phyloP scores from a whole-genome alignment of 2,113 vertebrate genomes.

The Triplophysa dalaica region DNA sequence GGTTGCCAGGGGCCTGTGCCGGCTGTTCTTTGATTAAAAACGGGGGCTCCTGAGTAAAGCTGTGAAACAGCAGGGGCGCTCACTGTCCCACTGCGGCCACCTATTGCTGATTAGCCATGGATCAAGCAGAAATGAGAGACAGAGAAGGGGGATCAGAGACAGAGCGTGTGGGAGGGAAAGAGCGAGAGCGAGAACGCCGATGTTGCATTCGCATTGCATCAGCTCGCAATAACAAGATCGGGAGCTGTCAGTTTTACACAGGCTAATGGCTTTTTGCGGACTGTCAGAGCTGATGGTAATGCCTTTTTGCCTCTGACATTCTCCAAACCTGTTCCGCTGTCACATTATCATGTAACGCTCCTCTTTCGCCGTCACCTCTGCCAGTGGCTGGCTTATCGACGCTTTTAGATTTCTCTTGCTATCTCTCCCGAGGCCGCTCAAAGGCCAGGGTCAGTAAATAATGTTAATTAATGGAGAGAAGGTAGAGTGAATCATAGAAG shows the following conservation, averaged over 20 bases:
- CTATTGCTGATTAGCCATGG: slow-evolving; percentile 51
- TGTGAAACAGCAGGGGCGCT: slow-evolving; percentile 37
- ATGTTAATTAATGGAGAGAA: slow-evolving; percentile 45
- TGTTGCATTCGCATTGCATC: slow-evolving; percentile 62
- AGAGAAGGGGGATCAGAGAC: slow-evolving; percentile 10
- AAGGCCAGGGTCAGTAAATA: slow-evolving; percentile 32
- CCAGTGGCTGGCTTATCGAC: not conserved
- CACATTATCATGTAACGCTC: slow-evolving; percentile 48
- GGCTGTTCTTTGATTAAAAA: slow-evolving; percentile 58
- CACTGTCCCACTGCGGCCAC: slow-evolving; percentile 24
- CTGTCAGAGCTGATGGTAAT: slow-evolving; percentile 53
- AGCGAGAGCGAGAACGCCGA: not conserved
- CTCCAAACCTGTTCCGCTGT: slow-evolving; percentile 42
- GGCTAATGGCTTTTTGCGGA: slow-evolving; percentile 54
- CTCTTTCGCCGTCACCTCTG: slow-evolving; percentile 14
- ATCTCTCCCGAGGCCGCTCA: not conserved
- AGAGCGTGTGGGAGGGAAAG: not conserved
- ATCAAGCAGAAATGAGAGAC: not conserved
- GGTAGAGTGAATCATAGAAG: not conserved
- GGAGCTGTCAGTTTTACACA: slow-evolving; percentile 52
- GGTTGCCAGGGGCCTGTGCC: slow-evolving; percentile 28
- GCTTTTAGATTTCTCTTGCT: not conserved
- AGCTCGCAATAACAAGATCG: slow-evolving; percentile 55
- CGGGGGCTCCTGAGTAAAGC: slow-evolving; percentile 4
- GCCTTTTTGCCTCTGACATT: slow-evolving; percentile 49